Evolutionary conservation across 1,140 invertebrate genomes (phyloP), one percentile per base, ranked within the genome.

Genomic region (Littorina saxatilis): DNA sequence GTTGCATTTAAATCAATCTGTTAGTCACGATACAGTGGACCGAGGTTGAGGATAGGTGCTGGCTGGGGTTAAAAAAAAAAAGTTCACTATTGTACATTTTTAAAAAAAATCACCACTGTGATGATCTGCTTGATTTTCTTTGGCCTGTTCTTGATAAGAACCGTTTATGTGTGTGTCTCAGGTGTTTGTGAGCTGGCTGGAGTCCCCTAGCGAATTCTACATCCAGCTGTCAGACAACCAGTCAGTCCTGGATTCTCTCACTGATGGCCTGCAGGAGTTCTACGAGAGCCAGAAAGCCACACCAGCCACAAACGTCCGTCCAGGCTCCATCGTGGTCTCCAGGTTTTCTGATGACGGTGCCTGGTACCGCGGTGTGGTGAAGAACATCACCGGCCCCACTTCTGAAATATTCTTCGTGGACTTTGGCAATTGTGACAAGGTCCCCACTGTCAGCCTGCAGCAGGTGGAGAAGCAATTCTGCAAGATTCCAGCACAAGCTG

Each of bases 331-430:
- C 0, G 97, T 96, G 86, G 93, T 95, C 32, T 96, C 96, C 0
- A 93, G 94, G 80, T 96, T 95, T 84, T 94, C 94, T 84, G 94
- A 94, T 83, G 96, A 96, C 91, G 90, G 92, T 35, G 93, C 94
- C 70, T 97, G 96, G 96, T 97, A 96, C 87, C 93, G 96, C 81
- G 96, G 96, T 1, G 94, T 95, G 85, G 95, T 97, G 20, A 92
- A 96, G 0, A 95, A 80, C n/a, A 39, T 88, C 0, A 73, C 80
- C 23, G 82, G 63, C 15, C 63, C 63, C 20, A 94, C 95, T 37
- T 95, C 94, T 20, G 95, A 95, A 0, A 94, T 97, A 0, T 93
- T 95, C 35, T 97, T 97, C 88, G 94, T 97, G 7, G 97, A 98
- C 88, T 94, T 93, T 88, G 94, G 94, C 83, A 94, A 93, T 43